Evolutionary conservation across 1,140 invertebrate genomes (phyloP), one percentile per base, ranked within the genome.

Genomic region (Drosophila ironensis): DNA sequence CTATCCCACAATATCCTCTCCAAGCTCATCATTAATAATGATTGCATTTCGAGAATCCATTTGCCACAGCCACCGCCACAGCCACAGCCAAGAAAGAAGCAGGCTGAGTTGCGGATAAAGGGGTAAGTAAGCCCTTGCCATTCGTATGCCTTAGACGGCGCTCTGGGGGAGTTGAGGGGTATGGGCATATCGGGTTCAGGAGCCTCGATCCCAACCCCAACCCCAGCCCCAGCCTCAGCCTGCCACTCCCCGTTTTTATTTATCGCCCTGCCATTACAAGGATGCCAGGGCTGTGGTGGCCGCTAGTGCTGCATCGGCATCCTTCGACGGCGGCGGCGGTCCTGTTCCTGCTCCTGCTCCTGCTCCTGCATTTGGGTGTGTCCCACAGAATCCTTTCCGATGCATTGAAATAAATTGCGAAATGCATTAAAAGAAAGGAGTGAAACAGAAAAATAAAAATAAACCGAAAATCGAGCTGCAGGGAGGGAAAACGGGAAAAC

Each of bases 361-460:
- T 46, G 30, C 41, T 60, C 47, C 28, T 46, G 47, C 52, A 54
- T 48, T 63, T 64, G 66, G 66, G 66, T 48, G 66, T 70, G 52
- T 69, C 66, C 45, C 28, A 17, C 30, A 37, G 63, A 33, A 71
- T 80, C 66, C 71, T 70, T 80, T 74, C 56, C 61, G 47, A 61
- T 84, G 68, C 78, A 82, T 82, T 84, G 78, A 82, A 72, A 82
- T 84, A 82, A 70, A 70, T 70, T 57, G 66, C 64, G 60, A 70
- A 51, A 71, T 60, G 53, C 52, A 70, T 70, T 70, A 70, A 52
- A 40, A 45, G 25, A 28, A 78, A 70, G 57, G 27, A 59, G 61
- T 47, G 57, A 38, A 54, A 46, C 63, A 53, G 33, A 11, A 8
- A 37, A 24, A 45, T 33, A 59, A 24, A 30, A 48, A 51, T 41